These are phyloP conservation scores for Nerophis ophidion DNA, from an alignment of 2,113 vertebrate genomes.

Conservation along the genomic window DNA sequence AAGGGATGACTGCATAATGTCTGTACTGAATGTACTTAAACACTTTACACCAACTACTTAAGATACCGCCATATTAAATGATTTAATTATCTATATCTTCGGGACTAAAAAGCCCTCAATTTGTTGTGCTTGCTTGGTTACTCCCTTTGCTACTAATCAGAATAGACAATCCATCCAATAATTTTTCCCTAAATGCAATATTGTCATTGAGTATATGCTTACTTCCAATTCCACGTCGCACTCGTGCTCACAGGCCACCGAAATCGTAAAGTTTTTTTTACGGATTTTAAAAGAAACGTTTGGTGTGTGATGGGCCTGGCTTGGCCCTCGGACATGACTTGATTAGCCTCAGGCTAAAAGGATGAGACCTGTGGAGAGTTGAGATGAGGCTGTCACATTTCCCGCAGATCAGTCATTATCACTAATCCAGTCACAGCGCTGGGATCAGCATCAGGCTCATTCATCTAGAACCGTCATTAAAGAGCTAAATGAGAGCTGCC, in stretches of 20 bases:
- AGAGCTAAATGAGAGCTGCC: conserved; percentile 70
- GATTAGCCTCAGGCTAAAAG: conserved; percentile 50
- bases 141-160: too few species aligned
- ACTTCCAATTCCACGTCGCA: neutral
- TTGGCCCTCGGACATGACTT: conserved; percentile 45
- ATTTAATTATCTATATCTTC: too few species aligned
- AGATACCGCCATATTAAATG: too few species aligned
- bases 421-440: conserved; percentile 70
- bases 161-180: too few species aligned
- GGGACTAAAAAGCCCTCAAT: too few species aligned
- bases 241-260: conserved; percentile 6
- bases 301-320: conserved; percentile 28
- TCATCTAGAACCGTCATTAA: conserved; percentile 71
- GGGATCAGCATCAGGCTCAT: conserved; percentile 66
- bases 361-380: conserved; percentile 72
- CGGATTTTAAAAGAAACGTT: conserved; percentile 11
- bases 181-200: too few species aligned
- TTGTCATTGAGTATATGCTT: too few species aligned
- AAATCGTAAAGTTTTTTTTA: conserved; percentile 1
- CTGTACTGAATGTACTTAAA: too few species aligned
- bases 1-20: too few species aligned
- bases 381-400: conserved; percentile 72
- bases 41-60: too few species aligned
- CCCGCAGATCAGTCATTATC: conserved; percentile 71
- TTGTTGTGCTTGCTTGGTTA: too few species aligned